phyloP scores from a whole-genome alignment of 1,140 invertebrate species.

The Zaprionus ornatus region DNA sequence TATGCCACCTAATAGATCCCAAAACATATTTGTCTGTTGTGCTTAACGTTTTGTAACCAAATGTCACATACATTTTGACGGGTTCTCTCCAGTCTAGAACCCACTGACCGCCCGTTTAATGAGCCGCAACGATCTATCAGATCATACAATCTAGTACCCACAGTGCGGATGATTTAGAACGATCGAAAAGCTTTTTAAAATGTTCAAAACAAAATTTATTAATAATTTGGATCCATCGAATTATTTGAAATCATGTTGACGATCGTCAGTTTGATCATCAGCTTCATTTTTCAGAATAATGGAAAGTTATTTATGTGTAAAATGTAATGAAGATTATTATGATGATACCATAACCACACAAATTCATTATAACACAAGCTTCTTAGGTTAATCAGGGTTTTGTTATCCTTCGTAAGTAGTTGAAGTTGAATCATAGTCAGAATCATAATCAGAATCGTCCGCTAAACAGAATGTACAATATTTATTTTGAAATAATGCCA shows the following conservation, averaged over 20 bases:
- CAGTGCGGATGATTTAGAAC: constrained; percentile 47
- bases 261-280: not conserved
- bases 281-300: not conserved
- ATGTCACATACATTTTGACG: constrained; percentile 29
- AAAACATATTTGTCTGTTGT: constrained; percentile 71
- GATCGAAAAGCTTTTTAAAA: constrained; percentile 53
- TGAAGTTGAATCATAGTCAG: constrained; percentile 21
- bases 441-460: constrained; percentile 30
- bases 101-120: constrained; percentile 51
- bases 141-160: constrained; percentile 20
- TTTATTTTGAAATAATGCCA: not conserved
- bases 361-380: not conserved
- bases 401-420: constrained; percentile 7
- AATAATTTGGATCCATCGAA: constrained; percentile 22
- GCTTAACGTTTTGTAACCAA: constrained; percentile 63
- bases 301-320: not conserved
- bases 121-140: constrained; percentile 51
- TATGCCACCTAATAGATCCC: constrained; percentile 69
- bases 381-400: not conserved
- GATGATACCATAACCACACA: not conserved
- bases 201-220: constrained; percentile 56
- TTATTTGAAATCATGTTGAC: not conserved
- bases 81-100: not conserved
- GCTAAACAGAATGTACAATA: constrained; percentile 13
- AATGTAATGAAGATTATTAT: constrained; percentile 51